Base-by-base conservation (phyloP, 1,140 invertebrate genomes). In the Sarcophaga bullata region DNA sequence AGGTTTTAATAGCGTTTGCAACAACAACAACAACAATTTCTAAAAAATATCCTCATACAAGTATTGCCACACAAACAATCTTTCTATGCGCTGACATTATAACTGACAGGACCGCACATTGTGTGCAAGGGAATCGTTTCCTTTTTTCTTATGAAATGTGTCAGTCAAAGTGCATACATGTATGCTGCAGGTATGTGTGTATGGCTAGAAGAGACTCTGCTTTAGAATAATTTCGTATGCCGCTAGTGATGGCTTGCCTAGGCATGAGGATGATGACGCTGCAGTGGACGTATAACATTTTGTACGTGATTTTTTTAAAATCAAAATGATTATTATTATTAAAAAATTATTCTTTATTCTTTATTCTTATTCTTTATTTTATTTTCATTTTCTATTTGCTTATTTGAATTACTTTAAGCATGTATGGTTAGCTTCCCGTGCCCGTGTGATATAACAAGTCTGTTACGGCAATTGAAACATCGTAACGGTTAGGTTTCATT, bases 191-290 rank as follows among this genome's bases (percentile, higher is more conserved):
- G 54, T 5, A 10, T 73, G 46, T 50, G 72, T 75, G 25, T 73
- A 25, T 78, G 54, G n/a, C 47, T 48, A 49, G 72, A 37, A 47
- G 73, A 7, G 73, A 7, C 47, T 8, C 54, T 80, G 6, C 25
- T 76, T 82, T 47, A 49, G n/a, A 37, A 75, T 76, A 11, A 54
- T 76, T 82, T 47, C 73, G n/a, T 25, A 75, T 76, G 72, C 81
- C 72, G 37, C 73, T 5, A 11, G 2, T 46, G 50, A 10, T 52
- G 50, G 25, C 25, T 52, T 52, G 50, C 50, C n/a, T n/a, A 1
- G n/a, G 8, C 19, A n/a, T 68, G 62, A 19, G 19, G 62, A 68
- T 68, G 62, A n/a, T 58, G 54, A 58, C 15, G 25, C 25, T 37
- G 25, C 25, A 4, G 25, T 37, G 48, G n/a, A 50, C 75, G 75